phyloP scores from a whole-genome alignment of 2,888 invertebrate species.

The Drosophila meridionalis region DNA sequence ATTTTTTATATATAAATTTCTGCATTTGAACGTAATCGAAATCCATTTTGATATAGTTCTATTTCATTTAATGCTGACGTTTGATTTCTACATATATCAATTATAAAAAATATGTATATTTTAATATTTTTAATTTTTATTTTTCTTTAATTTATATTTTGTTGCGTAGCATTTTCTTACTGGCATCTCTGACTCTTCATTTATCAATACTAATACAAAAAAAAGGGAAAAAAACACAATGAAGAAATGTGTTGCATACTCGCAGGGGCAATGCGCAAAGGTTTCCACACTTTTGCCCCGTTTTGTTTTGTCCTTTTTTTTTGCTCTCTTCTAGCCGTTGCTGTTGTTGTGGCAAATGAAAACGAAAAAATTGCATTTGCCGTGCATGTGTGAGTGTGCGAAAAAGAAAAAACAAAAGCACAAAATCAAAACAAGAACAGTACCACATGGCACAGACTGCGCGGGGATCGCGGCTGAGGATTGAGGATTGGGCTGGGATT shows the following conservation, averaged over 20 bases:
- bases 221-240: background rate
- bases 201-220: slow-evolving; percentile 10
- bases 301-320: slow-evolving; percentile 6
- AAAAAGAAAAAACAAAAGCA: slow-evolving; percentile 41
- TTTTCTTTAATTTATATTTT: slow-evolving; percentile 1
- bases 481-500: slow-evolving; percentile 11
- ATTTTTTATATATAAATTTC: background rate
- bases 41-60: slow-evolving; percentile 29
- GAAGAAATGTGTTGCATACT: slow-evolving; percentile 60
- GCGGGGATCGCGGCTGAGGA: slow-evolving; percentile 11
- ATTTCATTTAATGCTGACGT: background rate
- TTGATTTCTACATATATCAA: background rate
- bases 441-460: slow-evolving; percentile 57
- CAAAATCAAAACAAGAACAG: slow-evolving; percentile 77
- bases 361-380: slow-evolving; percentile 77
- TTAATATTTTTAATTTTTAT: slow-evolving; percentile 8
- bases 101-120: background rate
- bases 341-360: slow-evolving; percentile 62
- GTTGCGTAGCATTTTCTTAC: slow-evolving; percentile 12
- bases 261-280: slow-evolving; percentile 56
- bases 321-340: background rate
- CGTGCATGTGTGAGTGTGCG: slow-evolving; percentile 41
- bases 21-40: slow-evolving; percentile 30
- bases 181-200: background rate
- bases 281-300: slow-evolving; percentile 50